phyloP scores from a whole-genome alignment of 2,113 vertebrate genomes.

The Passer montanus region DNA sequence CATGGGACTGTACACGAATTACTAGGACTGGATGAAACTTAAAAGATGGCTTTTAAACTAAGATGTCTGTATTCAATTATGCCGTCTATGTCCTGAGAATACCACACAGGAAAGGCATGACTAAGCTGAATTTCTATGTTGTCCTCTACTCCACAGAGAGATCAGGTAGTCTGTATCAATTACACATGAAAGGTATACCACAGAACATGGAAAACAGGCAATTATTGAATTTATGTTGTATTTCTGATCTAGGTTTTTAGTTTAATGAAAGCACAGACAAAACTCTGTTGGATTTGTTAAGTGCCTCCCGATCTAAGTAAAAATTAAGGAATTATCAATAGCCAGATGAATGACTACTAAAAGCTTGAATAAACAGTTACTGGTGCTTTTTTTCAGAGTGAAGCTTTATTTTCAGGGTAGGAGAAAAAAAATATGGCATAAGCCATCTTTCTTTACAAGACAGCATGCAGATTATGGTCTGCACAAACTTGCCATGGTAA shows the following conservation, averaged over 20 bases:
- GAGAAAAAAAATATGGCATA: background rate
- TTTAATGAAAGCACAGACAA: background rate
- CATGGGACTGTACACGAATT: slow-evolving; percentile 34
- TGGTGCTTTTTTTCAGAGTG: background rate
- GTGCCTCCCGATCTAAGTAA: background rate
- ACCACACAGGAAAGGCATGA: background rate
- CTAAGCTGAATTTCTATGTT: background rate
- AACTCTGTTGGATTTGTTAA: background rate
- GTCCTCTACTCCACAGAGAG: background rate
- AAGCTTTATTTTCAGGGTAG: background rate
- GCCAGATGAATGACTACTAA: background rate
- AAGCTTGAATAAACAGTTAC: background rate
- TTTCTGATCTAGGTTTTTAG: background rate
- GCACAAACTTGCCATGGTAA: background rate
- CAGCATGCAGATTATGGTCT: background rate
- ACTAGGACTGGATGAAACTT: slow-evolving; percentile 50
- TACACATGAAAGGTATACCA: background rate
- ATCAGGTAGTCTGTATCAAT: background rate
- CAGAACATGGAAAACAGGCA: background rate
- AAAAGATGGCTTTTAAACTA: slow-evolving; percentile 30
- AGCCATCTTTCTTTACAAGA: background rate
- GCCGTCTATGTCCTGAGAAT: slow-evolving; percentile 16
- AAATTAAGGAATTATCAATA: background rate
- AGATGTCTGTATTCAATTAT: slow-evolving; percentile 50
- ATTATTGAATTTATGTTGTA: background rate